phyloP scores from a whole-genome alignment of 30 jellyfish, hydroid and myxozoan genomes.

The Pelagia noctiluca region DNA sequence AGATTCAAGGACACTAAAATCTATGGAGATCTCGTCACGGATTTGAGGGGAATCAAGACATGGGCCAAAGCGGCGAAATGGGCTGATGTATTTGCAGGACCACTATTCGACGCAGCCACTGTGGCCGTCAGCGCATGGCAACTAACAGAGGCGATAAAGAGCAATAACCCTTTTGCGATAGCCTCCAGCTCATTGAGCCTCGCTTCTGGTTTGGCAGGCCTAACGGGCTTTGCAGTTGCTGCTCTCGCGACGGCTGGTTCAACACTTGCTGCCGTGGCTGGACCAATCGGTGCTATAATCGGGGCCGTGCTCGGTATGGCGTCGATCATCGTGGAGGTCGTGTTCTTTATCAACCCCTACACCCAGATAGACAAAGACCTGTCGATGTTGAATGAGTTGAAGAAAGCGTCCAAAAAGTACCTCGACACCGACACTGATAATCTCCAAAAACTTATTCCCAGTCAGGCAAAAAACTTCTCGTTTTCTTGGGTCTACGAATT shows the following conservation, averaged over 20 bases:
- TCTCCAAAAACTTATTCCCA: background rate
- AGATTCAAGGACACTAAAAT: conserved; percentile 14
- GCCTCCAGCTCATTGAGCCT: conserved; percentile 21
- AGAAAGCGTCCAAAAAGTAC: background rate
- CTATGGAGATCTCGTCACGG: conserved; percentile 11
- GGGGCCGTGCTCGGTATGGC: conserved; percentile 1
- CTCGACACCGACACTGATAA: background rate
- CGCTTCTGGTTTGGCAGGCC: conserved; percentile 8
- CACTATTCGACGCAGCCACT: conserved; percentile 13
- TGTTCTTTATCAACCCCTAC: background rate
- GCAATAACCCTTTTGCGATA: background rate
- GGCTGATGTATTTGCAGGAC: conserved; percentile 9
- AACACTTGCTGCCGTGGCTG: conserved; percentile 22
- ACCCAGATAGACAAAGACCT: background rate
- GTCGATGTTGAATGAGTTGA: background rate
- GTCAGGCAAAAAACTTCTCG: background rate
- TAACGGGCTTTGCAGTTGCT: conserved; percentile 6
- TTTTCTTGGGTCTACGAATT: conserved; percentile 5
- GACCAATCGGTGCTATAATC: conserved; percentile 21
- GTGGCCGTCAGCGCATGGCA: conserved; percentile 11
- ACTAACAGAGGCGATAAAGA: conserved; percentile 4
- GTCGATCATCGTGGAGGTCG: conserved; percentile 5
- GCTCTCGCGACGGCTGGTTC: conserved; percentile 24
- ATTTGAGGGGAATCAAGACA: background rate
- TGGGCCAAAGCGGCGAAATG: conserved; percentile 13